phyloP scores from a whole-genome alignment of 2,797 vertebrate genomes.

The Nannoperca obscura region DNA sequence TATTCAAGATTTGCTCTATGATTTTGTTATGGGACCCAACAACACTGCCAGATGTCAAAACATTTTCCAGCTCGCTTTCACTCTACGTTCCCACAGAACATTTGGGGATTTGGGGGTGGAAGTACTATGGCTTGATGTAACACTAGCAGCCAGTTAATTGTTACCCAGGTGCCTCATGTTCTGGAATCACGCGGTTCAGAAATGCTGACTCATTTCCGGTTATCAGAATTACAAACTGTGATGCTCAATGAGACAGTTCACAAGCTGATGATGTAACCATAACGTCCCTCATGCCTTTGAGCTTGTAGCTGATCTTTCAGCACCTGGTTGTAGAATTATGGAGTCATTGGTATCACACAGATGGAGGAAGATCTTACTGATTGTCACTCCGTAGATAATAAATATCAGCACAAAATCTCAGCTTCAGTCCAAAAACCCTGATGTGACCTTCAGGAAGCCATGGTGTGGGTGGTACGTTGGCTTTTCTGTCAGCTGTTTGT shows the following conservation, averaged over 20 bases:
- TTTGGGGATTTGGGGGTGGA: background rate
- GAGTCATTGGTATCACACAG: background rate
- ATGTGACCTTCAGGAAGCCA: conserved; percentile 25
- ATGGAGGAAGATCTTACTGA: background rate
- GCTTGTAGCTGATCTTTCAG: background rate
- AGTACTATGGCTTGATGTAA: background rate
- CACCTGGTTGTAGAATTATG: background rate
- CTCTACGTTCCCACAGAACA: background rate
- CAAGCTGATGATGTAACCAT: conserved; percentile 17
- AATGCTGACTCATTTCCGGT: conserved; percentile 31
- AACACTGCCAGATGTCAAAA: background rate
- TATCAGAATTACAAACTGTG: conserved; percentile 12
- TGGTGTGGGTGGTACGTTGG: background rate
- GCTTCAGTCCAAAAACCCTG: background rate
- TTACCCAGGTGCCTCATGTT: conserved; percentile 3
- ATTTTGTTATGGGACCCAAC: background rate
- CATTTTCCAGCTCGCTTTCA: background rate
- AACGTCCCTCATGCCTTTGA: background rate
- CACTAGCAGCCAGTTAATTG: background rate
- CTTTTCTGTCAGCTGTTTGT: conserved; percentile 15
- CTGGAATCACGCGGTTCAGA: background rate
- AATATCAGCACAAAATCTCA: background rate
- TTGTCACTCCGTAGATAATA: background rate
- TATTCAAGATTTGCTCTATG: background rate
- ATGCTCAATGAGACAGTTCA: background rate